A percentile compares a stretch with the other conserved stretches of the same genome.
phyloP scores from a whole-genome alignment of 1,140 invertebrate genomes.

The Lepidurus apus region DNA sequence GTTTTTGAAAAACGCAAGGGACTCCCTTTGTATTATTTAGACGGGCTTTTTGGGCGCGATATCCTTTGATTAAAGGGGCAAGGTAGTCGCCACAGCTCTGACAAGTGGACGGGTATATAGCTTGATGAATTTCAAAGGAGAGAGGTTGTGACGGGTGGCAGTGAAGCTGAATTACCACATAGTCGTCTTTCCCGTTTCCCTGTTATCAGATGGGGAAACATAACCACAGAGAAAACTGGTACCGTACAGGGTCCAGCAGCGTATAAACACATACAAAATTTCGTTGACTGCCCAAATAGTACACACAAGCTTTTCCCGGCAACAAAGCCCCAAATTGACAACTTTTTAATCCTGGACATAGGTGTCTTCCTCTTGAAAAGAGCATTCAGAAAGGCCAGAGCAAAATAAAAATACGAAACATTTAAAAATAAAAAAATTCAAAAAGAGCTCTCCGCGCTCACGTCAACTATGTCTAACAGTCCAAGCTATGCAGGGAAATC shows the following conservation, averaged over 20 bases:
- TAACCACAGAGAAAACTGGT: background rate
- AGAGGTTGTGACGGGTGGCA: slow-evolving; percentile 17
- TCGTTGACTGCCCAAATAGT: no score
- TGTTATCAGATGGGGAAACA: background rate
- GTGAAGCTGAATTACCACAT: slow-evolving; percentile 14
- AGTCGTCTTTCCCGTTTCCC: background rate
- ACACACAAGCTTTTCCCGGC: no score
- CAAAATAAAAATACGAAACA: background rate
- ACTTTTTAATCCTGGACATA: no score
- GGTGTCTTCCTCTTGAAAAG: no score
- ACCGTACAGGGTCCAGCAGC: background rate
- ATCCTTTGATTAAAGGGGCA: background rate
- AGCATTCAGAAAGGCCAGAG: background rate
- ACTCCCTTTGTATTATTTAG: no score
- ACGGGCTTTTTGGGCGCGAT: background rate
- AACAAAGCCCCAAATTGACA: no score
- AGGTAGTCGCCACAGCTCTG: slow-evolving; percentile 4
- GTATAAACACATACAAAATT: no score
- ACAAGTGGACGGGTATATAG: background rate
- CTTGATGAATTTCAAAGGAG: slow-evolving; percentile 4
- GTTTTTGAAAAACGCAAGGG: background rate
- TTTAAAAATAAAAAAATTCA: background rate
- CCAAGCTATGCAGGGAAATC: slow-evolving; percentile 14
- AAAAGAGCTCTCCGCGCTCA: background rate
- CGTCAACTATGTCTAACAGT: background rate